Base-by-base conservation (phyloP, 2,888 invertebrate genomes). In the Drosophila austrosaltans region DNA sequence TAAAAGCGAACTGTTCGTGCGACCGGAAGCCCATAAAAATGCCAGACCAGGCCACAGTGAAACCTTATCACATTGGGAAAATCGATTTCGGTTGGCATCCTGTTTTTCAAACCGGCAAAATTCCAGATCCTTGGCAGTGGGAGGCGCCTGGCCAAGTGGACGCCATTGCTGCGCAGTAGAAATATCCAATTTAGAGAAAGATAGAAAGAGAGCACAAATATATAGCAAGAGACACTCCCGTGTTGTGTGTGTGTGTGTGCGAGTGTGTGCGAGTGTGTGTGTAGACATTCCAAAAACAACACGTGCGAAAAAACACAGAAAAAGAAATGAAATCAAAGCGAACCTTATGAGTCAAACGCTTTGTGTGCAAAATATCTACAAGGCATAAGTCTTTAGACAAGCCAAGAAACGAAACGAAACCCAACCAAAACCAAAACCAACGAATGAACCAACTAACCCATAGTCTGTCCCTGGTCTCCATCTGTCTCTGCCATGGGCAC, bases 131-230 rank as follows among this genome's bases (percentile, higher is more conserved):
- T n/a, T 42, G 28, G 63, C 48, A 57, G 72, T 76, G 83, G 86
- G 86, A 86, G 86, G 86, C 76, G 75, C 80, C 67, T 57, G 58
- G 53, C 40, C 40, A 66, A 65, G 62, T 57, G 72, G 81, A 66
- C 68, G 86, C 86, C 87, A 87, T 87, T 87, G 87, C 81, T 87
- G 86, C 86, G 86, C 86, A 87, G 69, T 80, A 61, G 58, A 78
- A 75, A 63, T 30, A 30, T 36, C 22, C 42, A 53, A 58, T 72
- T 59, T 64, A 48, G 25, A 59, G 48, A 30, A 63, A 40, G 58
- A 3, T 8, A 12, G 4, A 1, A 16, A 16, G 28, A 48, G 22
- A 48, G 20, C 3, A 3, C 8, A 36, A 36, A 36, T 36, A 22
- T 42, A 7, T 8, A 48, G 22, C 25, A 10, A 25, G 48, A 8